phyloP scores from a whole-genome alignment of 2,797 vertebrate species.

The Craterocephalus amniculus region DNA sequence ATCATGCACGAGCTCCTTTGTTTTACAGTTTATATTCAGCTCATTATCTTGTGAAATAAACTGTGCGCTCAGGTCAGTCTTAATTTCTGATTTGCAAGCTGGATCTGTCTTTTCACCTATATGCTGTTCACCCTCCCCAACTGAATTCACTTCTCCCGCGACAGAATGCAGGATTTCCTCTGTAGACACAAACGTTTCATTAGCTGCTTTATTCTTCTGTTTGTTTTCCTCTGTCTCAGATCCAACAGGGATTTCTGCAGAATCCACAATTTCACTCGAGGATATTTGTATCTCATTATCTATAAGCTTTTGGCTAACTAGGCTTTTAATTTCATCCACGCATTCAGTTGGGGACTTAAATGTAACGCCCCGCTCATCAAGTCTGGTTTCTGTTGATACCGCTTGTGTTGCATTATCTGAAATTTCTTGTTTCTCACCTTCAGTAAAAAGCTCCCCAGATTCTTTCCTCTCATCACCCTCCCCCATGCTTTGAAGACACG shows the following conservation, averaged over 20 bases:
- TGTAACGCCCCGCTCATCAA: not conserved
- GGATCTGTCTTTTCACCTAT: slow-evolving; percentile 16
- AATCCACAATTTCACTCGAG: slow-evolving; percentile 27
- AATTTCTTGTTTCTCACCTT: slow-evolving; percentile 31
- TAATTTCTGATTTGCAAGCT: slow-evolving; percentile 16
- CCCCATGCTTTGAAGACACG: slow-evolving; percentile 19
- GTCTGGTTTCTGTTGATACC: slow-evolving; percentile 27
- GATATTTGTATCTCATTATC: slow-evolving; percentile 28
- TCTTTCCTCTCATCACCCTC: slow-evolving; percentile 42
- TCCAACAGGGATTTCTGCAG: not conserved
- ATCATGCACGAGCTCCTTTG: slow-evolving; percentile 9
- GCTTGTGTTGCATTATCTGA: slow-evolving; percentile 21
- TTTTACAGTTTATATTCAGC: slow-evolving; percentile 36
- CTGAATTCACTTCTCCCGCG: slow-evolving; percentile 23
- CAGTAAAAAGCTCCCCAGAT: slow-evolving; percentile 25
- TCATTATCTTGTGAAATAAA: slow-evolving; percentile 34
- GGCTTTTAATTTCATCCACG: slow-evolving; percentile 23
- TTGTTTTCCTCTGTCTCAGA: slow-evolving; percentile 18
- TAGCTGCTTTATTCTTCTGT: slow-evolving; percentile 23
- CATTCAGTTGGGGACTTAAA: slow-evolving; percentile 26
- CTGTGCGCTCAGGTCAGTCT: not conserved
- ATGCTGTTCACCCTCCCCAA: slow-evolving; percentile 15
- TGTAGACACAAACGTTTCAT: slow-evolving; percentile 21
- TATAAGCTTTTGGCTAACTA: slow-evolving; percentile 28
- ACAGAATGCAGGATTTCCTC: slow-evolving; percentile 34